Conservation (phyloP, 2,888 invertebrate genomes). For the Schizaphis graminum region DNA sequence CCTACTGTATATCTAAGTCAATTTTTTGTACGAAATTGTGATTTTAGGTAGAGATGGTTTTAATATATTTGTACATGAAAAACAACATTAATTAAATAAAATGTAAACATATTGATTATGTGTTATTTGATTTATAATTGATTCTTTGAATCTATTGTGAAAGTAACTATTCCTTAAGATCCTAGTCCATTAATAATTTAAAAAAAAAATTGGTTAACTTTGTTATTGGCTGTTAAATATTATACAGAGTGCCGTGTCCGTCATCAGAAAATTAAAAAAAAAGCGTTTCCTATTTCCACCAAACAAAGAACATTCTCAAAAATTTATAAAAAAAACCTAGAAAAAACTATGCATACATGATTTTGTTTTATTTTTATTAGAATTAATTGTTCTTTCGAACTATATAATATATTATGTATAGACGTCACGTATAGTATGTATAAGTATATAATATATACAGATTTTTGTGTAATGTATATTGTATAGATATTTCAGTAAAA, state of each 20-base stretch:
- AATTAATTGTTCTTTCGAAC: too few relatives aligned
- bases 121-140: neutral
- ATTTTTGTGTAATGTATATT: too few relatives aligned
- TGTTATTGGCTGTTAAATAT: neutral
- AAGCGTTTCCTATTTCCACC: too few relatives aligned
- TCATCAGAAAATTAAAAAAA: neutral
- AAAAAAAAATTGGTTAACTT: neutral
- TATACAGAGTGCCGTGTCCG: neutral
- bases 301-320: too few relatives aligned
- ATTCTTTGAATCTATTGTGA: neutral
- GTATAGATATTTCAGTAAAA: too few relatives aligned
- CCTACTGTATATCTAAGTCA: slow-evolving; percentile 46
- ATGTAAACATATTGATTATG: neutral
- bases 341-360: too few relatives aligned
- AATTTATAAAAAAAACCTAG: too few relatives aligned
- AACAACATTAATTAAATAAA: slow-evolving; percentile 49
- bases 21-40: slow-evolving; percentile 52
- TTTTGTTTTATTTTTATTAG: too few relatives aligned
- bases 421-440: too few relatives aligned
- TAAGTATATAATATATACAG: too few relatives aligned
- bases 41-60: slow-evolving; percentile 59
- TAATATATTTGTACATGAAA: slow-evolving; percentile 62
- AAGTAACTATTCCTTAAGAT: neutral
- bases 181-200: neutral
- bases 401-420: too few relatives aligned